These are phyloP conservation scores for Chloebia gouldiae DNA, from an alignment of 2,113 vertebrate species.

Conservation along the genomic window DNA sequence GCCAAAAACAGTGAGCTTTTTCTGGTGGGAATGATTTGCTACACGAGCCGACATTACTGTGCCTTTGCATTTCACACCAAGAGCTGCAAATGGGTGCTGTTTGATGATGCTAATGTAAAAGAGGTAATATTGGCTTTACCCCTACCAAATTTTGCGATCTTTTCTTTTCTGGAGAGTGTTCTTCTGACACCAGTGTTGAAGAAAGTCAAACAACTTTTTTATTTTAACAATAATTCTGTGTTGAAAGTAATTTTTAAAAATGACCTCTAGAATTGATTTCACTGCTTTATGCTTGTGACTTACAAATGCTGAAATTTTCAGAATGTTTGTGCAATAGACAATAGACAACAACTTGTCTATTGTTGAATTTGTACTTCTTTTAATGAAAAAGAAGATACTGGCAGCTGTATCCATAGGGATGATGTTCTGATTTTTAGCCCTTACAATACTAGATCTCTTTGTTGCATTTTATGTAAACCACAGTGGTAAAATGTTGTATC, in stretches of 20 bases:
- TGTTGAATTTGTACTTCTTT: background rate
- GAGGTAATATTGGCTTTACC: constrained; percentile 76
- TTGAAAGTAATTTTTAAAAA: background rate
- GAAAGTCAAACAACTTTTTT: background rate
- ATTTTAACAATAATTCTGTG: background rate
- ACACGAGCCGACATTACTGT: constrained; percentile 93
- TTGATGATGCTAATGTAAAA: constrained; percentile 98
- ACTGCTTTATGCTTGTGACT: background rate
- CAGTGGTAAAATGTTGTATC: background rate
- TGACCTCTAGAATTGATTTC: background rate
- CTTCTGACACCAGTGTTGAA: background rate
- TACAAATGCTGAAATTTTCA: background rate
- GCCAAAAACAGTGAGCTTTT: constrained; percentile 89
- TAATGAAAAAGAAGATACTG: background rate
- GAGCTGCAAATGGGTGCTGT: constrained; percentile 95
- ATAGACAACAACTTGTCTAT: no score
- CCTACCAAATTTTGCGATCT: background rate
- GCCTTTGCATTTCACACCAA: constrained; percentile 96
- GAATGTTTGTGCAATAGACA: background rate
- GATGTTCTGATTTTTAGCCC: background rate
- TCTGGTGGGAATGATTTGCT: constrained; percentile 97
- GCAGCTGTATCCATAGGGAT: background rate
- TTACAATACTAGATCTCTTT: background rate
- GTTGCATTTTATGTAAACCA: background rate
- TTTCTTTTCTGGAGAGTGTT: background rate